Conservation (phyloP, 2,113 vertebrate genomes). For the Dermatemys mawii region DNA sequence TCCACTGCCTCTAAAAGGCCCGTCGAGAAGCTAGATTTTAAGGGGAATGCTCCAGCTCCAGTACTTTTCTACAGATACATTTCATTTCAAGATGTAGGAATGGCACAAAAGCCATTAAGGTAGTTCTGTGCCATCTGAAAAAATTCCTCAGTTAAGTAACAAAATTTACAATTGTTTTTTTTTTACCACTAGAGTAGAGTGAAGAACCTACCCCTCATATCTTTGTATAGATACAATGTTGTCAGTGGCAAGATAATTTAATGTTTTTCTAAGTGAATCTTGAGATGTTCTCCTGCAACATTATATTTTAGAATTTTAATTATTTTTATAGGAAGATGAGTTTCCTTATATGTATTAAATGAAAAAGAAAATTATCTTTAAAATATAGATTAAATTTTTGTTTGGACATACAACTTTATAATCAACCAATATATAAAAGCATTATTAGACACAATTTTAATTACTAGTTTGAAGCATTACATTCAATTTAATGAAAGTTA, state of each 20-base stretch:
- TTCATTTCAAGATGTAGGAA: background rate
- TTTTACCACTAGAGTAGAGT: background rate
- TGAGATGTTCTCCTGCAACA: background rate
- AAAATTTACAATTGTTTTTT: background rate
- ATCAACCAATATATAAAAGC: background rate
- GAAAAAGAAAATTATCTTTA: background rate
- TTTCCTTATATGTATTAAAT: background rate
- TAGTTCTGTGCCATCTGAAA: background rate
- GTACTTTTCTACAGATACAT: background rate
- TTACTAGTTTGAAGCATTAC: background rate
- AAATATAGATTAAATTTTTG: background rate
- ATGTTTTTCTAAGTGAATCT: background rate
- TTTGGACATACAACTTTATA: background rate
- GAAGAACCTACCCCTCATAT: background rate
- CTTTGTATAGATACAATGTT: background rate
- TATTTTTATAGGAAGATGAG: background rate
- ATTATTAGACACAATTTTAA: background rate
- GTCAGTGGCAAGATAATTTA: background rate
- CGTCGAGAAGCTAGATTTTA: background rate
- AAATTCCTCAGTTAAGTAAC: background rate
- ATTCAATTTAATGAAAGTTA: background rate
- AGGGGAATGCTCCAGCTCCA: background rate
- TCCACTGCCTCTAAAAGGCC: rapidly evolving
- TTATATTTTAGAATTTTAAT: background rate
- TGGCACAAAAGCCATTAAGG: background rate